phyloP scores from a whole-genome alignment of 2,113 vertebrate species.

The Coptodon rendalli region DNA sequence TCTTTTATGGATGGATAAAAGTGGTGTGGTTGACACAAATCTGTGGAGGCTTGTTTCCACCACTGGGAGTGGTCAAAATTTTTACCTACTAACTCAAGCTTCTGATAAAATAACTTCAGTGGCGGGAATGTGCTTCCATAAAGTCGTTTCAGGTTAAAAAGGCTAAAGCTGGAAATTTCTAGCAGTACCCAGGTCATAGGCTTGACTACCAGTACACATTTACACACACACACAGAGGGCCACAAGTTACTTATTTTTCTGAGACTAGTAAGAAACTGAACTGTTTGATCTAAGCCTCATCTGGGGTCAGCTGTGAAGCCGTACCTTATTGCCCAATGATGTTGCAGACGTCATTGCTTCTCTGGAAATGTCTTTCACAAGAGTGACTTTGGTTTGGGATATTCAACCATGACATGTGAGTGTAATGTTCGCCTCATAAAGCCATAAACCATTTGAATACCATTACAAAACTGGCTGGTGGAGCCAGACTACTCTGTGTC shows the following conservation, averaged over 20 bases:
- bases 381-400: background rate
- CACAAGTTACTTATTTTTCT: background rate
- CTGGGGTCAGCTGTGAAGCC: background rate
- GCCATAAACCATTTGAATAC: background rate
- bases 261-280: background rate
- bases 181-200: background rate
- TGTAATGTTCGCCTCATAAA: background rate
- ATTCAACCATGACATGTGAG: background rate
- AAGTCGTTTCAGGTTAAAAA: background rate
- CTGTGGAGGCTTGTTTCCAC: background rate
- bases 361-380: background rate
- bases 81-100: background rate
- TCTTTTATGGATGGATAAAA: background rate
- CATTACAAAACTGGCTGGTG: background rate
- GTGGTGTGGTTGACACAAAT: background rate
- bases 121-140: background rate
- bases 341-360: background rate
- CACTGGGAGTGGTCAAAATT: background rate
- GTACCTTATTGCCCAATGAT: background rate
- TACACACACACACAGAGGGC: background rate
- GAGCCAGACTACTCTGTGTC: slow-evolving; percentile 15
- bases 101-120: background rate
- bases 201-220: background rate
- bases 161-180: background rate
- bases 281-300: background rate